phyloP scores from a whole-genome alignment of 2,113 vertebrate genomes.

The Rousettus leschenaultii region DNA sequence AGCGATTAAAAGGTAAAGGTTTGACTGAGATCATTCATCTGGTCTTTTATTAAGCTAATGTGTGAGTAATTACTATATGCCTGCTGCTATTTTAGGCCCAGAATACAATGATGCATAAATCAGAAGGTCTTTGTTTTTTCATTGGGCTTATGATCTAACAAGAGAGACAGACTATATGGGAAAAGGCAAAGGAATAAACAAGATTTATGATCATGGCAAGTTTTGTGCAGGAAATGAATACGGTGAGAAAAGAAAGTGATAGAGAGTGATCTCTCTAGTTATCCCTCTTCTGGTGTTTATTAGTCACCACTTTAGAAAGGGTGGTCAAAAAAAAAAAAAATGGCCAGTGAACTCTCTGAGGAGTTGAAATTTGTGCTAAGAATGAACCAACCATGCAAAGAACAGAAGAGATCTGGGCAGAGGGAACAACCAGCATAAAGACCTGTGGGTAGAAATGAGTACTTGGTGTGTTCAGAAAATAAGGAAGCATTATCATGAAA shows the following conservation, averaged over 20 bases:
- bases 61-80: neutral
- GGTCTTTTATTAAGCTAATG: neutral
- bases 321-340: neutral
- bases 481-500: neutral
- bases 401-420: neutral
- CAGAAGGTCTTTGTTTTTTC: neutral
- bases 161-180: neutral
- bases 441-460: neutral
- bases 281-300: too few species aligned
- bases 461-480: neutral
- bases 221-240: neutral
- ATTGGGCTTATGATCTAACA: neutral
- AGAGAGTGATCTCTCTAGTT: too few species aligned
- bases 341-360: neutral
- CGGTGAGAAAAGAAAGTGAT: neutral
- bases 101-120: neutral
- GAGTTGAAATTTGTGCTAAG: neutral
- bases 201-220: neutral
- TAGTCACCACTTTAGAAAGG: neutral
- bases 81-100: neutral
- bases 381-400: neutral
- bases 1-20: constrained; percentile 27
- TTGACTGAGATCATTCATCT: neutral
- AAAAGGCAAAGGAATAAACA: neutral
- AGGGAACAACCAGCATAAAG: neutral